Base-by-base conservation (phyloP, 2,888 invertebrate genomes). In the Drosophila neonasuta region DNA sequence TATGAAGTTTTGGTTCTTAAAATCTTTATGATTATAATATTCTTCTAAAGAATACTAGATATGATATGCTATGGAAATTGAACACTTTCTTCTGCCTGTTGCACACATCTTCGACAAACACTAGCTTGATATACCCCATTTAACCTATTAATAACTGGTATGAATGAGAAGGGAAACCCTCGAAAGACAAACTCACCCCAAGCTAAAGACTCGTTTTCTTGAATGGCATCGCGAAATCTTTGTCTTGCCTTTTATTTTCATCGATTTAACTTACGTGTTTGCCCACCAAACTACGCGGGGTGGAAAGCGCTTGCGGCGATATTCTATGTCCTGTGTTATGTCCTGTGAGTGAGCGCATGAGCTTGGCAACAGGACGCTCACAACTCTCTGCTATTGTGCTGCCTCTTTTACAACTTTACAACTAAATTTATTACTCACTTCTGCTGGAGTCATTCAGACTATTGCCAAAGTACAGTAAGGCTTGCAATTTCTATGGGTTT, bases 271-370 rank as follows among this genome's bases (percentile, higher is more conserved):
- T 74, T 77, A 54, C 66, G 56, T 86, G 77, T 82, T 82, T 79
- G 63, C 56, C 85, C 85, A 79, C 61, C 87, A 85, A 85, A 85
- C 82, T 34, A 61, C 63, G 80, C 85, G 85, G 87, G 87, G 87
- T 86, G 87, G 87, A 84, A 86, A 86, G 65, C 76, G 71, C 85
- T 45, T 50, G 51, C 44, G 59, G 68, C 46, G 42, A 9, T 39
- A 41, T 56, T 24, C 20, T 52, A 17, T 42, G n/a, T 36, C 36
- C 36, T 24, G 24, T 24, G 6, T 6, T n/a, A 36, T 46, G 32
- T 74, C 52, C 57, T 51, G 65, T 61, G 57, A 45, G 55, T 58
- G 56, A 76, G 64, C 41, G 66, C 51, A 59, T 70, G 52, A 45
- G 74, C 74, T 70, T 77, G 70, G 50, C 61, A 75, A 75, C 76